Percentiles rank a stretch among this genome's conserved stretches.
Conservation (phyloP, 1,140 invertebrate species). For the Holotrichia oblita region DNA sequence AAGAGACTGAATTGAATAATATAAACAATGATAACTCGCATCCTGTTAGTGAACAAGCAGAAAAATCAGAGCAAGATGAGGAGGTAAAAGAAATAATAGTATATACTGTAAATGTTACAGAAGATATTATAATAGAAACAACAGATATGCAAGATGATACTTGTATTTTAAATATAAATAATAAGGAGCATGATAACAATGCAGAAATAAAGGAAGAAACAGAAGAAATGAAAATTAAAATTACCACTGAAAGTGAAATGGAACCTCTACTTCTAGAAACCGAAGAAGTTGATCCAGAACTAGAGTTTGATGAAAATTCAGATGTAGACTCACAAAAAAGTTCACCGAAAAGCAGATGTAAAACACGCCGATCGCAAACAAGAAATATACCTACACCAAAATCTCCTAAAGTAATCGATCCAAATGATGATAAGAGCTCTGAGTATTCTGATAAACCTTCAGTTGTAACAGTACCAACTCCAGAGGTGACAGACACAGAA, state of each 20-base stretch:
- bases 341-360: constrained; percentile 56
- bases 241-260: constrained; percentile 1
- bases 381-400: constrained; percentile 59
- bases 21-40: not conserved
- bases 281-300: constrained; percentile 57
- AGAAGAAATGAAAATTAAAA: not conserved
- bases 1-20: not conserved
- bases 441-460: constrained; percentile 19
- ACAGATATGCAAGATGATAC: not conserved
- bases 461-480: constrained; percentile 32
- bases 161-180: not conserved
- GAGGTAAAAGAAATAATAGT: not conserved
- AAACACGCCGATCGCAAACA: constrained; percentile 56
- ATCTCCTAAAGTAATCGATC: constrained; percentile 55
- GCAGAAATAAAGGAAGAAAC: not conserved
- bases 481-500: constrained; percentile 40
- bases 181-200: not conserved
- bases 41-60: not conserved
- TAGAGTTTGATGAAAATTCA: constrained; percentile 58
- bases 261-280: constrained; percentile 44
- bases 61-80: not conserved
- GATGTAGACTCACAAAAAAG: constrained; percentile 56
- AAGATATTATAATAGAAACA: not conserved
- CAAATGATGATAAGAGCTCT: constrained; percentile 41
- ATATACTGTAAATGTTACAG: not conserved